Base-by-base conservation (phyloP, 30 jellyfish, hydroid and myxozoan species). In the Phacellophora camtschatica region DNA sequence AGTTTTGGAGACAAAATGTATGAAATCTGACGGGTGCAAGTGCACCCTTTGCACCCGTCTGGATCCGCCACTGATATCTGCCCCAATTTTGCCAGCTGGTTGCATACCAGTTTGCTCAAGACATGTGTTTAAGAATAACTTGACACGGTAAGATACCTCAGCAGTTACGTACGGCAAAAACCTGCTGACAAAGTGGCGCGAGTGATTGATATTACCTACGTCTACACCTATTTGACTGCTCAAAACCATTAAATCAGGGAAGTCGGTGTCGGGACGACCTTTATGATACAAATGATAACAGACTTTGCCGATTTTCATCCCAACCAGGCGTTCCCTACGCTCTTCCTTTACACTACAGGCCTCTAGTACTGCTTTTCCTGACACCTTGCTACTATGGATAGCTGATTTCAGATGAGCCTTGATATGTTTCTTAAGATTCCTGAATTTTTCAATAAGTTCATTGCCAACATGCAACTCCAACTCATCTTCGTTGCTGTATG, bases 121-220 rank as follows among this genome's bases (percentile, higher is more conserved):
- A 24, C 45, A 22, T 49, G 54, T 49, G 46, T 0, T 18, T 22
- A 72, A 34, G 50, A 72, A 72, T 0, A 4, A 45, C 50, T 24
- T 22, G 23, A 71, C 43, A 27, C 74, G 27, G 12, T 28, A 31
- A 45, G 24, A 29, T 24, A 49, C 74, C 50, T 48, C 59, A 11
- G 29, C 22, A 1, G 86, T 19, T 31, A 25, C 77, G 22, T 43
- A 39, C 46, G 45, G 77, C 32, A 72, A 57, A 72, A 49, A 72
- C n/a, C 18, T 36, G 1, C 0, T 29, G 13, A 65, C 28, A 33
- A 72, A 72, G 11, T 23, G 19, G 19, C 50, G 24, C 13, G 74
- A 32, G 33, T 49, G 86, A 39, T 72, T 28, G 11, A 72, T 28
- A 15, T 72, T 77, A 2, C 86, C 86, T 10, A 72, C 77, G 25